Evolutionary conservation across 2,888 invertebrate genomes (phyloP).

Genomic region (Uropetala carovei): DNA sequence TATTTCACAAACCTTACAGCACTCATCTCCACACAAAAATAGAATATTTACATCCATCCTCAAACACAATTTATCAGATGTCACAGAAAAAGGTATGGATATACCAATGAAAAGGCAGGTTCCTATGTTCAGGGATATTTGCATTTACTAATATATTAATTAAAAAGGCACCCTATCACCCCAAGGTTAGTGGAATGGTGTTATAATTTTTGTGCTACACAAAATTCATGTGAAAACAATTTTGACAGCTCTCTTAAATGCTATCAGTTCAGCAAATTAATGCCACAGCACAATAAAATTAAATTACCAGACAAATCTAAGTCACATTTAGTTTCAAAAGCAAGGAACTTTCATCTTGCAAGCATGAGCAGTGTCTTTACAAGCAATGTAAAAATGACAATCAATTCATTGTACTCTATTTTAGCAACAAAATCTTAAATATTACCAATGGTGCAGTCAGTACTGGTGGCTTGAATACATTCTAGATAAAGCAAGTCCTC

Average conservation of each 20-base stretch:
- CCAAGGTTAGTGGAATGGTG: conserved; percentile 37
- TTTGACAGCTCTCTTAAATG: not conserved
- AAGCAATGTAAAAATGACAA: not conserved
- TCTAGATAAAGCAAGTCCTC: not conserved
- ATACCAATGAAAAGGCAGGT: conserved; percentile 43
- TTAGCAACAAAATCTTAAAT: not conserved
- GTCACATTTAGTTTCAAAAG: conserved; percentile 3
- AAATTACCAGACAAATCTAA: not conserved
- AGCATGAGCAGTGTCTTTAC: not conserved
- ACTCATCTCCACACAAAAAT: conserved; percentile 61
- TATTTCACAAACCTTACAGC: conserved; percentile 55
- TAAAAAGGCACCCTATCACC: conserved; percentile 58
- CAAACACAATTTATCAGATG: conserved; percentile 22
- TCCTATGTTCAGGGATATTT: not conserved
- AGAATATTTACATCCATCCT: conserved; percentile 55
- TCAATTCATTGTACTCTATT: not conserved
- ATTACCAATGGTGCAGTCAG: not conserved
- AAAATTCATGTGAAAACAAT: not conserved
- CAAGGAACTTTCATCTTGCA: conserved; percentile 12
- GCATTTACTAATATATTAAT: conserved; percentile 6
- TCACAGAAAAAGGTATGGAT: not conserved
- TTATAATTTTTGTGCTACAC: conserved; percentile 1
- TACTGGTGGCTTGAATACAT: not conserved
- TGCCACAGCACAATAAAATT: not conserved
- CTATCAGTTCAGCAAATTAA: conserved; percentile 55